phyloP scores from a whole-genome alignment of 1,140 invertebrate species.

The Brachionus calyciflorus region DNA sequence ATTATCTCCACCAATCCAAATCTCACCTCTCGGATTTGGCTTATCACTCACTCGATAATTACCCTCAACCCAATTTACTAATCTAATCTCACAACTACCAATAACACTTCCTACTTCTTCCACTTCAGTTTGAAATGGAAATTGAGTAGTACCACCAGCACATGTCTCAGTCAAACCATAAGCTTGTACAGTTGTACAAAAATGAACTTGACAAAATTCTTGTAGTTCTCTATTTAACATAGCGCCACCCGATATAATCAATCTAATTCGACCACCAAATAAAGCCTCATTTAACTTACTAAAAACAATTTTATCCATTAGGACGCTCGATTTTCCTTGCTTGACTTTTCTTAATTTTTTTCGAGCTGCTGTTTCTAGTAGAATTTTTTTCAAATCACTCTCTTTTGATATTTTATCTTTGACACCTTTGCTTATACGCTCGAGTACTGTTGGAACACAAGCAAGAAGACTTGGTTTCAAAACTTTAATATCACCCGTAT shows the following conservation, averaged over 20 bases:
- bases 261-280: slow-evolving; percentile 78
- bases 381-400: slow-evolving; percentile 70
- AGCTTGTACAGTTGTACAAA: slow-evolving; percentile 80
- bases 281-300: slow-evolving; percentile 19
- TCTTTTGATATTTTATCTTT: slow-evolving; percentile 81
- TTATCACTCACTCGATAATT: slow-evolving; percentile 82
- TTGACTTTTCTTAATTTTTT: slow-evolving; percentile 56
- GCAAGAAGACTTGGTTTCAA: slow-evolving; percentile 88
- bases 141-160: slow-evolving; percentile 84
- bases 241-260: slow-evolving; percentile 86
- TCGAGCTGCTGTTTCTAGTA: slow-evolving; percentile 78
- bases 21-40: slow-evolving; percentile 85
- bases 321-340: not conserved
- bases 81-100: slow-evolving; percentile 76
- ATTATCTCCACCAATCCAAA: slow-evolving; percentile 83
- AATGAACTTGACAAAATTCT: slow-evolving; percentile 84
- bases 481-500: slow-evolving; percentile 77
- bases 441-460: slow-evolving; percentile 91
- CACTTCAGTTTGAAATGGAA: slow-evolving; percentile 69
- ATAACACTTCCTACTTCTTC: slow-evolving; percentile 86
- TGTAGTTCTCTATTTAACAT: slow-evolving; percentile 93
- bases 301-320: slow-evolving; percentile 28
- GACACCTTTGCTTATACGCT: slow-evolving; percentile 90
- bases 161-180: slow-evolving; percentile 96
- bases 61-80: slow-evolving; percentile 93